Evolutionary conservation across 2,797 vertebrate genomes (phyloP).

Genomic region (Hapalemur alaotrensis): DNA sequence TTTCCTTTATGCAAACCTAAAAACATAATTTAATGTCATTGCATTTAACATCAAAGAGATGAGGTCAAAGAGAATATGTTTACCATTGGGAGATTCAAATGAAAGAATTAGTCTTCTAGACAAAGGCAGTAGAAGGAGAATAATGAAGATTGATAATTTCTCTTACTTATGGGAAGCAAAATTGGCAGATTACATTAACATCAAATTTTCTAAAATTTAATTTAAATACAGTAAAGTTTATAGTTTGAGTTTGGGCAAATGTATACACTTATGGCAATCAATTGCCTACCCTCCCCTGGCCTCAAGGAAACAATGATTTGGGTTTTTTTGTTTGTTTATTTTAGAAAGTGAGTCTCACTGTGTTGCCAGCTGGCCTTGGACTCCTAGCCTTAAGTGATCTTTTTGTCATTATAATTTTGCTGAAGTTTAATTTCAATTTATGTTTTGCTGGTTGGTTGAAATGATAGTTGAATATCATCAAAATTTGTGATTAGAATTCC

Average conservation of each 20-base stretch:
- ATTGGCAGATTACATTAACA: background rate
- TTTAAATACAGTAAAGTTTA: background rate
- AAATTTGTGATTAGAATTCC: background rate
- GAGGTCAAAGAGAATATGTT: background rate
- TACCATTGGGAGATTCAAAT: background rate
- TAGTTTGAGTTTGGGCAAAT: background rate
- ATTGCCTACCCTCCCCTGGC: background rate
- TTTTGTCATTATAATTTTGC: background rate
- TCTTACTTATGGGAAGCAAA: conserved; percentile 36
- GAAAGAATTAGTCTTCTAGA: conserved; percentile 18
- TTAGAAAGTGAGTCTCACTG: background rate
- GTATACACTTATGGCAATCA: background rate
- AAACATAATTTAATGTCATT: conserved; percentile 19
- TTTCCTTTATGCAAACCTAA: background rate
- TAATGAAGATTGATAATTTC: background rate
- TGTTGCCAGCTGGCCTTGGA: background rate
- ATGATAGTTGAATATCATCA: background rate
- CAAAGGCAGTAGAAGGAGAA: background rate
- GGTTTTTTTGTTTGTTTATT: background rate
- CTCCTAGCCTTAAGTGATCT: background rate
- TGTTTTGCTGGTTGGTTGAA: conserved; percentile 23
- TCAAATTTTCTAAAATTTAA: background rate
- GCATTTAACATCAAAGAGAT: background rate
- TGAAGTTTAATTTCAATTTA: conserved; percentile 25
- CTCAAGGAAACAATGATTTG: background rate